Evolutionary conservation across 2,797 vertebrate genomes (phyloP).

Genomic region (Petrocephalus schoutedeni): DNA sequence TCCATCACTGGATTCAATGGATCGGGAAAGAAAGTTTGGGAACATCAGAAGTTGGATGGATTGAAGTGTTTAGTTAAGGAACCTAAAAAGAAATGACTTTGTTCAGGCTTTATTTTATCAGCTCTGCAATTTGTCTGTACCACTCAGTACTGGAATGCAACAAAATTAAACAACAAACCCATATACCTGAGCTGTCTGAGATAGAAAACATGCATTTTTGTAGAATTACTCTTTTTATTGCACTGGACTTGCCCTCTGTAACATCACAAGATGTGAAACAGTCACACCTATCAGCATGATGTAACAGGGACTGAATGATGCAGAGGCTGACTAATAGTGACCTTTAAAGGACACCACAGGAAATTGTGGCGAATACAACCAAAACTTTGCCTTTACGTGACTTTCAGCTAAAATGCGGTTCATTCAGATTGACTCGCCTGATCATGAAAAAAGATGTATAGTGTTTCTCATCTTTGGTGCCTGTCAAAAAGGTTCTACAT

Average conservation of each 20-base stretch:
- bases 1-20: not conserved
- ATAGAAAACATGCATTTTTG: not conserved
- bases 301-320: conserved; percentile 7
- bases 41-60: not conserved
- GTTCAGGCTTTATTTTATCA: not conserved
- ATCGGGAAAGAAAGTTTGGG: not conserved
- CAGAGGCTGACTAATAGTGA: conserved; percentile 11
- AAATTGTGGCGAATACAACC: conserved; percentile 14
- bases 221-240: not conserved
- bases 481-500: not conserved
- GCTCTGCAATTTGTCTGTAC: not conserved
- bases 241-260: not conserved
- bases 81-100: not conserved
- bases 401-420: conserved; percentile 15
- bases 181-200: not conserved
- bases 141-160: conserved; percentile 1
- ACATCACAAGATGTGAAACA: not conserved
- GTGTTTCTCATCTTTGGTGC: not conserved
- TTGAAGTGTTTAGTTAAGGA: not conserved
- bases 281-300: conserved; percentile 7
- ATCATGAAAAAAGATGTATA: not conserved
- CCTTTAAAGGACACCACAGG: conserved; percentile 21
- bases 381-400: not conserved
- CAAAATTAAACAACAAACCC: not conserved
- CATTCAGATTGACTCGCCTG: not conserved